Conservation (phyloP, 2,797 vertebrate genomes). For the Thunnus albacares region DNA sequence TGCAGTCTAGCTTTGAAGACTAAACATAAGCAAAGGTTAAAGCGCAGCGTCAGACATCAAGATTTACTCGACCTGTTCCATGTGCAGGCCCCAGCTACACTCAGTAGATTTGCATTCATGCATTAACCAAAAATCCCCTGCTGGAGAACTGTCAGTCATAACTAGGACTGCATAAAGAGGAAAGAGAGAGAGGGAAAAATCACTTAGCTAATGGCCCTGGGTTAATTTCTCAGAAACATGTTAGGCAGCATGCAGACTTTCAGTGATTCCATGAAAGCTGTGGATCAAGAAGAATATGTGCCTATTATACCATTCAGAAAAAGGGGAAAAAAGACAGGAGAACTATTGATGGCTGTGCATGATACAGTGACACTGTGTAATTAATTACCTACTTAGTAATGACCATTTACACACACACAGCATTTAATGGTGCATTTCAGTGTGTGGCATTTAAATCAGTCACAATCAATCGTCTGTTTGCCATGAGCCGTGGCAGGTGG, state of each 20-base stretch:
- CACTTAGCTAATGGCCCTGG: slow-evolving; percentile 27
- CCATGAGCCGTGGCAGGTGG: slow-evolving; percentile 6
- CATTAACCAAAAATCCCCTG: slow-evolving; percentile 39
- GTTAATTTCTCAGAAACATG: slow-evolving; percentile 31
- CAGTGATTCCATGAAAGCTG: slow-evolving; percentile 2
- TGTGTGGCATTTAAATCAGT: slow-evolving; percentile 41
- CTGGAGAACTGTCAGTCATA: slow-evolving; percentile 34
- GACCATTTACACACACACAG: slow-evolving; percentile 45
- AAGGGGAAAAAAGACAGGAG: background rate
- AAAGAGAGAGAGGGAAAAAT: background rate
- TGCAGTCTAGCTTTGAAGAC: background rate
- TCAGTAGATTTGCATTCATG: slow-evolving; percentile 40
- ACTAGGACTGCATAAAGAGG: slow-evolving; percentile 16
- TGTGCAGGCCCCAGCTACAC: background rate
- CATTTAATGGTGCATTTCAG: slow-evolving; percentile 16
- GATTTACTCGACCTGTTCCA: slow-evolving; percentile 9
- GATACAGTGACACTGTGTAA: slow-evolving; percentile 49
- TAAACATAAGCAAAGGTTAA: background rate
- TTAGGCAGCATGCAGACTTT: slow-evolving; percentile 15
- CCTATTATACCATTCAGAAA: slow-evolving; percentile 21
- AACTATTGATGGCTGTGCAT: slow-evolving; percentile 40
- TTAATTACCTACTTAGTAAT: slow-evolving; percentile 53
- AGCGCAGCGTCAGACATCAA: background rate
- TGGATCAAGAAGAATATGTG: slow-evolving; percentile 22
- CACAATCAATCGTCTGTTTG: slow-evolving; percentile 35